phyloP scores from a whole-genome alignment of 2,888 invertebrate species.

The Drosophila neotestacea region DNA sequence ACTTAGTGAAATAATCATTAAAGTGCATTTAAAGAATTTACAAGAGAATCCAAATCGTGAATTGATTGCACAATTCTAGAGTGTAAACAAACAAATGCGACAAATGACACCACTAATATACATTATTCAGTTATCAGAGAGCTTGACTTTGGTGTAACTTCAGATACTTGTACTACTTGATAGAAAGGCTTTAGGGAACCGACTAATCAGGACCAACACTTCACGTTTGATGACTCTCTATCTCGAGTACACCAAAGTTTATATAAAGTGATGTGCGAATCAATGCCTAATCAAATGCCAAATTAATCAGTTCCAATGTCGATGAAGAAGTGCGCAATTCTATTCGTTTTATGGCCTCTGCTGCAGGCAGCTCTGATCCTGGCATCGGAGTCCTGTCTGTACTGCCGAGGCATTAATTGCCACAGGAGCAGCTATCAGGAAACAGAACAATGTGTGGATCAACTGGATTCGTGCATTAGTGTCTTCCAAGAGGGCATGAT shows the following conservation, averaged over 20 bases:
- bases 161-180: slow-evolving; percentile 26
- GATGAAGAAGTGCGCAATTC: slow-evolving; percentile 32
- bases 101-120: slow-evolving; percentile 32
- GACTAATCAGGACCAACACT: slow-evolving; percentile 28
- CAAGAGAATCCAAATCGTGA: slow-evolving; percentile 19
- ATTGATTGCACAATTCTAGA: slow-evolving; percentile 32
- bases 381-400: slow-evolving; percentile 59
- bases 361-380: slow-evolving; percentile 39
- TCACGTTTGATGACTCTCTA: slow-evolving; percentile 25
- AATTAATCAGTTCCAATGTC: slow-evolving; percentile 53
- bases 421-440: slow-evolving; percentile 58
- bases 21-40: slow-evolving; percentile 11
- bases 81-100: slow-evolving; percentile 19
- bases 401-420: slow-evolving; percentile 74
- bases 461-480: slow-evolving; percentile 73
- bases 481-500: slow-evolving; percentile 66
- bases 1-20: slow-evolving; percentile 3
- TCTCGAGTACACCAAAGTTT: slow-evolving; percentile 41
- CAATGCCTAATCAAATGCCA: slow-evolving; percentile 36
- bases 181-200: neutral
- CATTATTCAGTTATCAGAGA: slow-evolving; percentile 36
- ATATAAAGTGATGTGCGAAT: slow-evolving; percentile 59
- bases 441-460: slow-evolving; percentile 62
- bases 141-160: slow-evolving; percentile 37
- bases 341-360: slow-evolving; percentile 24